These are phyloP conservation scores for Numida meleagris DNA, from an alignment of 2,113 vertebrate genomes.

Conservation along the genomic window DNA sequence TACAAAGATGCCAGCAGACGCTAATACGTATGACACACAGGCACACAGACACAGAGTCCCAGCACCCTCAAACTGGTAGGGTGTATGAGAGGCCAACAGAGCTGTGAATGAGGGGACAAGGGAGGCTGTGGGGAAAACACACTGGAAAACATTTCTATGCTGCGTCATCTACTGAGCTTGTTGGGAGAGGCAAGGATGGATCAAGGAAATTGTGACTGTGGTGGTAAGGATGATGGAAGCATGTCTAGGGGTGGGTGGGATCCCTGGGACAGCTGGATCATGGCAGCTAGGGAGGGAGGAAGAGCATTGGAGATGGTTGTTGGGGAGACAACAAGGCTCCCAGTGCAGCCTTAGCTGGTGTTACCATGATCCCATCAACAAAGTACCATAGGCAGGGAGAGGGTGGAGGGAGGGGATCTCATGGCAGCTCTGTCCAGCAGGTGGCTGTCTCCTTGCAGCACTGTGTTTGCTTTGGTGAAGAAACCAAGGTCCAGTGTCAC, in stretches of 20 bases:
- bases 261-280: neutral
- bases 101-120: neutral
- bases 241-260: neutral
- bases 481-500: neutral
- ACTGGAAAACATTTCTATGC: neutral
- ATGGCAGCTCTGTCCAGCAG: neutral
- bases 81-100: neutral
- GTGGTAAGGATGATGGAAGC: neutral
- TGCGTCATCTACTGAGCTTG: accelerated
- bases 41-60: neutral
- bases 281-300: neutral
- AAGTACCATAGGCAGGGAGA: neutral
- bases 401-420: neutral
- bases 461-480: neutral
- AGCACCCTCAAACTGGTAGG: neutral
- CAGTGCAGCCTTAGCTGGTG: neutral
- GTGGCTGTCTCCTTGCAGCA: neutral
- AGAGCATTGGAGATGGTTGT: neutral
- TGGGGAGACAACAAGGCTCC: neutral
- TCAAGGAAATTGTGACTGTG: neutral
- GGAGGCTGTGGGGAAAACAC: neutral
- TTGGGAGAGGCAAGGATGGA: neutral
- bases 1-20: conserved; percentile 37
- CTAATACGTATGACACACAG: conserved; percentile 40
- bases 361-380: neutral